Conservation (phyloP, 2,797 vertebrate species). For the Phataginus tricuspis region DNA sequence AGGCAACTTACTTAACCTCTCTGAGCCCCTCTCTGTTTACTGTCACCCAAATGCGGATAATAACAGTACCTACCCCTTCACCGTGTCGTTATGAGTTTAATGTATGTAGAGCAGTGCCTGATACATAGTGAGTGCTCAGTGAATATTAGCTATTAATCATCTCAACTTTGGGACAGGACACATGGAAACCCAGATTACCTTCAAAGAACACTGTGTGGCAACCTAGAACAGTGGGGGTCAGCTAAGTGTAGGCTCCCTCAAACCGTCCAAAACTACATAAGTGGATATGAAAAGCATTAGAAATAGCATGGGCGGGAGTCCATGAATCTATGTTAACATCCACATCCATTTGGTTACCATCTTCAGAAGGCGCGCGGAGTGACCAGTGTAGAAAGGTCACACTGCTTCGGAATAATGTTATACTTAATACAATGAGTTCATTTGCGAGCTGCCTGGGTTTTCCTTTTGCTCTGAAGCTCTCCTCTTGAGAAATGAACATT, state of each 20-base stretch:
- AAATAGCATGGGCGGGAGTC: background rate
- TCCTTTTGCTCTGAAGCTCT: slow-evolving; percentile 14
- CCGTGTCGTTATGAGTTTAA: background rate
- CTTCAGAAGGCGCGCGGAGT: background rate
- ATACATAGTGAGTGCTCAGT: background rate
- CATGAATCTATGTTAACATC: too few species aligned
- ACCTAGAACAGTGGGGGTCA: background rate
- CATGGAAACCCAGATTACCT: background rate
- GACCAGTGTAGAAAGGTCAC: background rate
- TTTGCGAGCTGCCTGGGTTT: background rate
- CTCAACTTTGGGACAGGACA: background rate
- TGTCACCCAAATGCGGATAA: background rate
- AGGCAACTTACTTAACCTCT: slow-evolving; percentile 3
- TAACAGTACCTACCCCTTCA: background rate
- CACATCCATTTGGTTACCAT: background rate
- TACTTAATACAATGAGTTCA: background rate
- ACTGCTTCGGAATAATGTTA: background rate
- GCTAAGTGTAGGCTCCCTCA: background rate
- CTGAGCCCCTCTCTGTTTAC: slow-evolving; percentile 44
- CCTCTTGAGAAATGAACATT: background rate
- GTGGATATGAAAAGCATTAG: background rate
- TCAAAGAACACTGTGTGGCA: background rate
- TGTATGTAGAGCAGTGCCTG: background rate
- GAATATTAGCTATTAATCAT: background rate
- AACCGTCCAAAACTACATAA: background rate